Evolutionary conservation across 2,113 vertebrate species (phyloP).

Genomic region (Sapayoa aenigma): DNA sequence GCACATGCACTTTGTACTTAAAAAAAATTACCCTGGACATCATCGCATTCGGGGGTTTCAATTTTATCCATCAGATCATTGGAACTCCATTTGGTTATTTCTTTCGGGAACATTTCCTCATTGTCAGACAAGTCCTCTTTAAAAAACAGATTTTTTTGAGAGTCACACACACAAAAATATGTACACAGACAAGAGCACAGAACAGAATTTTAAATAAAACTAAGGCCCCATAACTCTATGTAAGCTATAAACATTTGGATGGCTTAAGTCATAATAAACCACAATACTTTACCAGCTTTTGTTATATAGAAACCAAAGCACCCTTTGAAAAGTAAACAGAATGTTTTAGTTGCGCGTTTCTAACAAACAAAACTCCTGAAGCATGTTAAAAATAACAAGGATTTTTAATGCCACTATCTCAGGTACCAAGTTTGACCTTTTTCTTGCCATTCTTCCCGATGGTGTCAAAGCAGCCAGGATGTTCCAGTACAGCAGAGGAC

Average conservation of each 20-base stretch:
- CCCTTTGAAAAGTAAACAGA: not conserved
- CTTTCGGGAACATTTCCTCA: slow-evolving; percentile 88
- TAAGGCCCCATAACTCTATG: not conserved
- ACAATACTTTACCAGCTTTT: not conserved
- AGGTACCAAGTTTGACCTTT: not conserved
- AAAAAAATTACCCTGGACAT: slow-evolving; percentile 73
- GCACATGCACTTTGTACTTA: not conserved
- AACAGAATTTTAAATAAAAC: not conserved
- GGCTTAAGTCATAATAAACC: not conserved
- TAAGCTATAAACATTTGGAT: not conserved
- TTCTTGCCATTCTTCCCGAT: not conserved
- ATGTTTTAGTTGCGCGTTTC: not conserved
- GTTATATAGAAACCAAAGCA: not conserved
- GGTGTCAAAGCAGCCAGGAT: not conserved
- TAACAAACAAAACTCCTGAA: not conserved
- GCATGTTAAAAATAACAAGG: not conserved
- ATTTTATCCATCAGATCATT: slow-evolving; percentile 96
- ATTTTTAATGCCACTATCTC: not conserved
- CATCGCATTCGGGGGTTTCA: slow-evolving; percentile 83
- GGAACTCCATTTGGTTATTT: slow-evolving; percentile 94
- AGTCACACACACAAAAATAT: not conserved
- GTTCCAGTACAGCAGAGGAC: not conserved
- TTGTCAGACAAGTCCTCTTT: slow-evolving; percentile 89
- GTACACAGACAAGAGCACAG: not conserved
- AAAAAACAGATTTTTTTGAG: slow-evolving; percentile 23